Evolutionary conservation across 2,113 vertebrate genomes (phyloP).

Genomic region (Patagioenas fasciata): DNA sequence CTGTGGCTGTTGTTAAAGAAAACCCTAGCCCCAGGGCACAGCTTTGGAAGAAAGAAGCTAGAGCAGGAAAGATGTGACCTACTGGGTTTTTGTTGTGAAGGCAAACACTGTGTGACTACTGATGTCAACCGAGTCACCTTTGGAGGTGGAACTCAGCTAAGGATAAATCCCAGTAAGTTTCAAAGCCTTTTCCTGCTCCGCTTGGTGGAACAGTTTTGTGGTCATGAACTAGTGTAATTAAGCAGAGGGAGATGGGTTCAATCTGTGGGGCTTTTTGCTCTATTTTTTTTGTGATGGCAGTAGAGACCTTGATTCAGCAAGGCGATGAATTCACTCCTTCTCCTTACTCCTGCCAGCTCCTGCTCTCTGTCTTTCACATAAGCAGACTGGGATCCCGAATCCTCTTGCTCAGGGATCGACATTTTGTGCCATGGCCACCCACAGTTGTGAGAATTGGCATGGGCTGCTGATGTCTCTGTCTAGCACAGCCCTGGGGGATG

Average conservation of each 20-base stretch:
- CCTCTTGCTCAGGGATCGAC: background rate
- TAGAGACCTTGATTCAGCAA: background rate
- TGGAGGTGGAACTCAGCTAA: background rate
- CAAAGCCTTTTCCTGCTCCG: background rate
- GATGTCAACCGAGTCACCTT: background rate
- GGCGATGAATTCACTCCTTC: background rate
- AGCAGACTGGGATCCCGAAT: fast-evolving
- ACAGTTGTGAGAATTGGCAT: background rate
- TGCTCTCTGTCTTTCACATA: background rate
- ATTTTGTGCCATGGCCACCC: background rate
- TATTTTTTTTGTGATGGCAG: background rate
- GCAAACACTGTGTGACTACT: background rate
- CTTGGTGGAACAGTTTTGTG: no score
- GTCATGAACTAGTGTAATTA: fast-evolving
- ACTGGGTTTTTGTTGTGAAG: background rate
- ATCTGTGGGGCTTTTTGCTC: background rate
- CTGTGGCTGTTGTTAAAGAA: background rate
- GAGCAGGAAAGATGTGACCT: background rate
- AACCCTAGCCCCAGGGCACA: background rate
- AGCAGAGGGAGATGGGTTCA: no score
- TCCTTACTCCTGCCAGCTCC: background rate
- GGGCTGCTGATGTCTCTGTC: background rate
- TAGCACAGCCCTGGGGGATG: background rate
- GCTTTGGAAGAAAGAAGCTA: background rate
- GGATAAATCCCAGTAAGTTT: background rate